Evolutionary conservation across 2,113 vertebrate species (phyloP), one percentile per base, ranked within the genome.

Genomic region (Ameiurus melas): DNA sequence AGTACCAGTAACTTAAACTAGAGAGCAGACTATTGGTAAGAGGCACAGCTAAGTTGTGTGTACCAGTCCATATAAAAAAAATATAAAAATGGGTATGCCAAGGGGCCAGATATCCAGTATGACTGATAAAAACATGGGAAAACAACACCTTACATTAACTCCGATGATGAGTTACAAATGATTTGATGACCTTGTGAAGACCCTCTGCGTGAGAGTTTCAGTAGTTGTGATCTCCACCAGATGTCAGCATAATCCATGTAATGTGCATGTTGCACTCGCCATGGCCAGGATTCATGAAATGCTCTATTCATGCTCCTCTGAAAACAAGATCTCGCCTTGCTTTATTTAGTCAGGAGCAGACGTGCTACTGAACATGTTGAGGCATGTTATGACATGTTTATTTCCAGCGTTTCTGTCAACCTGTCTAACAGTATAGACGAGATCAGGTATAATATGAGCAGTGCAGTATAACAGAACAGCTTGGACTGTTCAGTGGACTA

Each of bases 351-450:
- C 71, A 57, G 58, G 73, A 30, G 33, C 33, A 85, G 75, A 80
- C 88, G 47, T 70, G 85, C 73, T 77, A 19, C 60, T 71, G 39
- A 86, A 87, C 87, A 85, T 81, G 90, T n/a, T 19, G 36, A 77
- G 90, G 62, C 90, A 89, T 78, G 87, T 90, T 81, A 51, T 27
- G 85, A 84, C 86, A 86, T 58, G 84, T 83, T 83, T 20, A 27
- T 57, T 62, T 86, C 51, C 25, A 79, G 10, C 4, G 33, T 80
- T 47, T 89, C 47, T 30, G 53, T 80, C 39, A 57, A 57, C 83
- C 70, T 68, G 55, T 68, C 20, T 16, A 70, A 17, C 36, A 53
- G 57, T 10, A 82, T 22, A 70, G 51, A 87, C 12, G 51, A 71
- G 33, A 47, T 43, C 60, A 17, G 19, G 60, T 55, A 25, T 27